Base-by-base conservation (phyloP, 2,888 invertebrate genomes). In the Ephialtes manifestator region DNA sequence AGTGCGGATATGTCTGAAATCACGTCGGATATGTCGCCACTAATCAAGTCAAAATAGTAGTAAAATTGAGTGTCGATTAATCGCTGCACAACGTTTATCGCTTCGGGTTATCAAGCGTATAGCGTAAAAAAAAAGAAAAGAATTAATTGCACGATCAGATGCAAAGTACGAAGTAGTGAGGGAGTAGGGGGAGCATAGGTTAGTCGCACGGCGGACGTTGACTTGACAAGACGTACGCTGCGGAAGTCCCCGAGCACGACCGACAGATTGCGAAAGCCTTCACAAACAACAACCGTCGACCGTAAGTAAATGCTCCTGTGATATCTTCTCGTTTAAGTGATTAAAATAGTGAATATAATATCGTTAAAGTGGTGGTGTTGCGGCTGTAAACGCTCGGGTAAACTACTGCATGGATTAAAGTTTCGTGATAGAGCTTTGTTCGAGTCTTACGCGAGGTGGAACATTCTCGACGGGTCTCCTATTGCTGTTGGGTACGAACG, bases 241-340 rank as follows among this genome's bases (percentile, higher is more conserved):
- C 93, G 93, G 92, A 93, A 93, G 93, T 92, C 90, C 88, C 93
- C 93, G 92, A 93, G 90, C 89, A 86, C 89, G 91, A 90, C 92
- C 93, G 93, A 93, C 90, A 92, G 91, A 92, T 93, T 92, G 93
- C 93, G 93, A 93, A 91, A 92, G 92, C 91, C 93, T 93, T 93
- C 94, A 93, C 94, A 94, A 94, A 95, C 94, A 94, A 94, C 94
- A 94, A 94, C 93, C 93, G 92, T 94, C 94, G 94, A 94, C 94
- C 94, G 95, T 95, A 94, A 95, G 95, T 95, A 94, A 94, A 92
- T 93, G 93, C 92, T 93, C 91, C 90, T 91, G 89, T 90, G 91
- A 89, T 91, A 68, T 74, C 70, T 79, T 80, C 60, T 83, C 63
- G 76, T 79, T 84, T 77, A 70, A 80, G 82, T 77, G 81, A 58